phyloP scores from a whole-genome alignment of 2,888 invertebrate genomes.

The Tortricodes alternella region DNA sequence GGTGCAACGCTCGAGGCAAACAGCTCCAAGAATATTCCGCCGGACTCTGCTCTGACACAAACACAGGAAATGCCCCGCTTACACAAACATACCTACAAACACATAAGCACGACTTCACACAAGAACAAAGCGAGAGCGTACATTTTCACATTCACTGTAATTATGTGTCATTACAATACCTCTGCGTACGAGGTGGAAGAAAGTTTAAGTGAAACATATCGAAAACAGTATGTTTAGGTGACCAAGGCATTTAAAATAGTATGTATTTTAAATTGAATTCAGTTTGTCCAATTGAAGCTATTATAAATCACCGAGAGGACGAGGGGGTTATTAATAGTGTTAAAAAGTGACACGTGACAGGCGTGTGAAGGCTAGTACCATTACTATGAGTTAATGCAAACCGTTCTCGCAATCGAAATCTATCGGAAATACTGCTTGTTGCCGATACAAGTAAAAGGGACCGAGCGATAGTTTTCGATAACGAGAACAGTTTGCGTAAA shows the following conservation, averaged over 20 bases:
- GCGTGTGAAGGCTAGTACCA: not conserved
- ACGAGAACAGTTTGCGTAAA: too few species aligned
- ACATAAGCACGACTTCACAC: constrained; percentile 39
- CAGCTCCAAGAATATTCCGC: constrained; percentile 69
- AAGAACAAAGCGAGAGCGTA: constrained; percentile 7
- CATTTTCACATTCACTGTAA: constrained; percentile 21
- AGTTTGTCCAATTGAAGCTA: constrained; percentile 18
- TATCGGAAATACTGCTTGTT: too few species aligned
- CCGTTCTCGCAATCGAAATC: too few species aligned
- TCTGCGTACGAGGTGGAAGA: constrained; percentile 2
- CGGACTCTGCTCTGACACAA: constrained; percentile 60
- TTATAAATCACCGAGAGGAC: constrained; percentile 11
- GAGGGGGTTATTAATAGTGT: constrained; percentile 8
- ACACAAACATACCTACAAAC: constrained; percentile 38
- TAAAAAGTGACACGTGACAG: constrained; percentile 24
- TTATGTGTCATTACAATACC: constrained; percentile 5
- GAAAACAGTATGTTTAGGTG: constrained; percentile 3
- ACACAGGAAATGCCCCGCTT: constrained; percentile 37
- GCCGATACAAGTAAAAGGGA: too few species aligned
- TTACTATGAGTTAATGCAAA: too few species aligned
- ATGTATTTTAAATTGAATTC: constrained; percentile 3
- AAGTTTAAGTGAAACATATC: constrained; percentile 9
- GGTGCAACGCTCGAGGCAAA: constrained; percentile 60
- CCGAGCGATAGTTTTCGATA: too few species aligned
- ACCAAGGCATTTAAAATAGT: not conserved